phyloP scores from a whole-genome alignment of 2,888 invertebrate genomes.

The Aporophyla lueneburgensis region DNA sequence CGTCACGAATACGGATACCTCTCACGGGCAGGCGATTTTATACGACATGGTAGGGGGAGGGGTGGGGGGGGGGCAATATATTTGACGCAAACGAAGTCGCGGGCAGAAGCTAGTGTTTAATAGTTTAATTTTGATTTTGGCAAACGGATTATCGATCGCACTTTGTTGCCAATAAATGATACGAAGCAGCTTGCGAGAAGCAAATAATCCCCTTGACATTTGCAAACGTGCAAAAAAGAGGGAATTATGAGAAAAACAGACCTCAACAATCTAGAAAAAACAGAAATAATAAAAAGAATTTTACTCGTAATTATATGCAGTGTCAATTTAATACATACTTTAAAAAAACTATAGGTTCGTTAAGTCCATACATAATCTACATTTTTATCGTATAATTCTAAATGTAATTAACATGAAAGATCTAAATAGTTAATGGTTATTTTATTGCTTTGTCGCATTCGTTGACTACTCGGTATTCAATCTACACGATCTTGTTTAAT shows the following conservation, averaged over 20 bases:
- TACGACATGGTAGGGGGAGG: too few species aligned
- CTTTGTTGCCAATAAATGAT: too few species aligned
- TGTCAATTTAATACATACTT: conserved; percentile 15
- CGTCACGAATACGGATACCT: too few species aligned
- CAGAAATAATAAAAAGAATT: not conserved
- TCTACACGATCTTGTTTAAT: conserved; percentile 50
- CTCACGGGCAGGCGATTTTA: too few species aligned
- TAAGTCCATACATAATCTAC: conserved; percentile 34
- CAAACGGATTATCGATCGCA: too few species aligned
- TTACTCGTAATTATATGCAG: not conserved
- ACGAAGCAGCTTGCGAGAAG: too few species aligned
- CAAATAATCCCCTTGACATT: too few species aligned
- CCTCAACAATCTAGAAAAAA: not conserved
- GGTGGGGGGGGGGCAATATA: too few species aligned
- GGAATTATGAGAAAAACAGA: not conserved
- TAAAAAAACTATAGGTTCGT: conserved; percentile 5
- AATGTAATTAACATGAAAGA: conserved; percentile 44
- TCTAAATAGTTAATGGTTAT: conserved; percentile 24
- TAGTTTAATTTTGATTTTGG: too few species aligned
- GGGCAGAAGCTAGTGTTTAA: too few species aligned
- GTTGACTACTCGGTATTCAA: conserved; percentile 38
- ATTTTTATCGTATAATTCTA: conserved; percentile 46
- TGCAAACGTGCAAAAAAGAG: not conserved
- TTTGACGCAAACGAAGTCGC: too few species aligned
- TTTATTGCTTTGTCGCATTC: conserved; percentile 39